Evolutionary conservation across 2,113 vertebrate species (phyloP).

Genomic region (Mobula hypostoma): DNA sequence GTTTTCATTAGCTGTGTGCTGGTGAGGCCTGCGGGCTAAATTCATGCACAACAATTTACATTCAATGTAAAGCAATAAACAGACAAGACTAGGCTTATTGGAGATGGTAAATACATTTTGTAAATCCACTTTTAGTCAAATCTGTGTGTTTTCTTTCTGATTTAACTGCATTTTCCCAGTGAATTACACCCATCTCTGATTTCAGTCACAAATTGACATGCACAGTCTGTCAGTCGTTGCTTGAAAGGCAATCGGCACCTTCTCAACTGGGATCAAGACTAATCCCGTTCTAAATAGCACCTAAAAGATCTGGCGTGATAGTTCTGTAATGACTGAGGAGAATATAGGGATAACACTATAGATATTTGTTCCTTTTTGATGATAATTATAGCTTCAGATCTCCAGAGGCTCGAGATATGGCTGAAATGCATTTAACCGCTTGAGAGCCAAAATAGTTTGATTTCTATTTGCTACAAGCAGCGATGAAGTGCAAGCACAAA

Average conservation of each 20-base stretch:
- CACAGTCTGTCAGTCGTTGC: background rate
- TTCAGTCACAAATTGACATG: background rate
- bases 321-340: background rate
- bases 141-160: background rate
- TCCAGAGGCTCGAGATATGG: background rate
- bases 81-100: background rate
- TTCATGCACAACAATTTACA: constrained; percentile 1
- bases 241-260: background rate
- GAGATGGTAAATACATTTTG: background rate
- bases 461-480: background rate
- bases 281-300: background rate
- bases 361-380: background rate
- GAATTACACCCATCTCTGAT: background rate
- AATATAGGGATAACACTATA: background rate
- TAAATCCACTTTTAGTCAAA: background rate
- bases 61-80: background rate
- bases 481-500: background rate
- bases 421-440: background rate
- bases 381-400: background rate
- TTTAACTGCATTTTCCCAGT: background rate
- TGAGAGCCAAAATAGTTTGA: background rate
- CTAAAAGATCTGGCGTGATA: constrained; percentile 5
- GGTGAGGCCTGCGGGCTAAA: background rate
- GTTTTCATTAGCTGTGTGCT: background rate
- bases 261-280: constrained; percentile 4